Conservation (phyloP, 2,888 invertebrate genomes). For the Lycia hirtaria region DNA sequence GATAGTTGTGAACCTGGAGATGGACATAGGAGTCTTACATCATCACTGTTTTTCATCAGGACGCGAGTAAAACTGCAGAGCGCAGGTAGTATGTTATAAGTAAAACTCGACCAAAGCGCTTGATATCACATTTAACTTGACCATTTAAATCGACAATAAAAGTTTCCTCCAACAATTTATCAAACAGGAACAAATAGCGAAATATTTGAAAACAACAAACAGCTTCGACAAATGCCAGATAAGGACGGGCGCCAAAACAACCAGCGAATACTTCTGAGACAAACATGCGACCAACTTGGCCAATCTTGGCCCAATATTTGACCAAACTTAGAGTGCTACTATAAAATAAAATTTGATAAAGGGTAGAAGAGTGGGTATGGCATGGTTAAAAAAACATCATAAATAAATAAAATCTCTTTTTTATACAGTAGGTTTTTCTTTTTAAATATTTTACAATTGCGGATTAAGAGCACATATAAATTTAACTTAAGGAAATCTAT, state of each 20-base stretch:
- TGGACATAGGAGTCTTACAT: no score
- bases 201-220: conserved; percentile 30
- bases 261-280: conserved; percentile 19
- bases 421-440: no score
- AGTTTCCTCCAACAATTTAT: conserved; percentile 17
- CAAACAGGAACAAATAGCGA: conserved; percentile 11
- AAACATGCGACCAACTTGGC: conserved; percentile 29
- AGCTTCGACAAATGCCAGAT: conserved; percentile 23
- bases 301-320: conserved; percentile 30
- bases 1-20: no score
- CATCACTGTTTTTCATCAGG: no score
- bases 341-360: no score
- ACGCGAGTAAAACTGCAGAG: neutral
- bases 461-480: no score
- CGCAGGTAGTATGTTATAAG: neutral
- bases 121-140: neutral
- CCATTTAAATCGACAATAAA: conserved; percentile 8
- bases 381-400: no score
- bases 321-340: conserved; percentile 26
- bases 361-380: no score
- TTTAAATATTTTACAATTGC: no score
- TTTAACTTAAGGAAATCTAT: no score
- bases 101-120: neutral
- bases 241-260: conserved; percentile 28
- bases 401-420: no score